Percentiles rank a stretch among this genome's conserved stretches.
Evolutionary conservation across 1,140 invertebrate species (phyloP).

Genomic region (Hycleus cichorii): DNA sequence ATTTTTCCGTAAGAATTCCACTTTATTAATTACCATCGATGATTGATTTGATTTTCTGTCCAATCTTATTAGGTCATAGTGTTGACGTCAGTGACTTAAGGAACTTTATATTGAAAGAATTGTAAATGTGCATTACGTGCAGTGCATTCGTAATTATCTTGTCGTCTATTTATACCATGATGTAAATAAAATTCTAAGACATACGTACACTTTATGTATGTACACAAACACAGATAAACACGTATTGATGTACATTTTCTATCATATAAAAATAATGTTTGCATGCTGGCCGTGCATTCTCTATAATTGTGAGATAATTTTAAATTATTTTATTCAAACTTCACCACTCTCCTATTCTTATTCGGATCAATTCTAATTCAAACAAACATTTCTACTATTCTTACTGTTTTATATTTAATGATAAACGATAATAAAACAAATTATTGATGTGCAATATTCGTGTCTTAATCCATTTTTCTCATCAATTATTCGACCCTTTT

Average conservation of each 20-base stretch:
- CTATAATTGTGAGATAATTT: constrained; percentile 21
- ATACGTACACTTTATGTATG: constrained; percentile 17
- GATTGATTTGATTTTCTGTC: neutral
- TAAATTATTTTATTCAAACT: too few species aligned
- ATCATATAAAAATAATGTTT: constrained; percentile 17
- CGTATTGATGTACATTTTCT: constrained; percentile 25
- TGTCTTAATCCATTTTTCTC: neutral
- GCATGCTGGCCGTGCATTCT: constrained; percentile 35
- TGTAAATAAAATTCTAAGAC: neutral
- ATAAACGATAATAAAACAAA: neutral
- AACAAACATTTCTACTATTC: constrained; percentile 12
- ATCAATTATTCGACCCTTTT: too few species aligned
- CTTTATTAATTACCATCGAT: neutral
- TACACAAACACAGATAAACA: constrained; percentile 4
- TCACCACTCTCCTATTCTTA: constrained; percentile 13
- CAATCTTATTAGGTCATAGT: constrained; percentile 30
- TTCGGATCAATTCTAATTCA: constrained; percentile 20
- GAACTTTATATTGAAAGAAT: constrained; percentile 30
- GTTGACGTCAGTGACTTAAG: constrained; percentile 34
- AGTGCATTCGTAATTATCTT: too few species aligned
- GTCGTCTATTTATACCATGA: neutral
- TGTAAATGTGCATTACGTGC: constrained; percentile 29
- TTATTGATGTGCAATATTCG: constrained; percentile 19
- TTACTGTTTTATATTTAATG: constrained; percentile 27
- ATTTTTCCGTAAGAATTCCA: constrained; percentile 25